Conservation (phyloP, 2,797 vertebrate genomes). For the Gephyroberyx darwinii region DNA sequence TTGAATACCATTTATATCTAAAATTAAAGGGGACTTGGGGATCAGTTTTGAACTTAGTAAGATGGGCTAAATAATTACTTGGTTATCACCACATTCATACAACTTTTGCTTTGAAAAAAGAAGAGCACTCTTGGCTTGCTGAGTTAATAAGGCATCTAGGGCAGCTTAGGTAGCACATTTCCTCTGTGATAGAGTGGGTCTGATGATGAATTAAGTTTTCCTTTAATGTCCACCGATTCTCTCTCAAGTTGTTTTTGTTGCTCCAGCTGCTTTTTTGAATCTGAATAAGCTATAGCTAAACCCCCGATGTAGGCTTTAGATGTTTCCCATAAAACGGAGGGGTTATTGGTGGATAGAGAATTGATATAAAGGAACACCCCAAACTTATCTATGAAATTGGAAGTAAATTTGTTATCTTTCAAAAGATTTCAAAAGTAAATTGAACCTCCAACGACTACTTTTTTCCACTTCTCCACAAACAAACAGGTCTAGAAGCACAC, state of each 20-base stretch:
- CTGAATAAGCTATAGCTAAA: neutral
- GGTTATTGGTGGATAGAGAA: neutral
- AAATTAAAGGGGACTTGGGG: neutral
- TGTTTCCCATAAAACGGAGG: conserved; percentile 2
- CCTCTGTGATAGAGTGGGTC: neutral
- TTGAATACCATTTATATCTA: neutral
- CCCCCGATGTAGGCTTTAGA: conserved; percentile 5
- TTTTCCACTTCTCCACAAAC: neutral
- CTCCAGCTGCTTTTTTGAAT: neutral
- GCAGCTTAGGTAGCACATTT: conserved; percentile 5
- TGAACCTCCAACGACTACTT: neutral
- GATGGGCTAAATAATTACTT: conserved; percentile 1
- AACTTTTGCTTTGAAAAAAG: conserved; percentile 18
- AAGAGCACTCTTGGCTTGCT: neutral
- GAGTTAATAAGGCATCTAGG: neutral
- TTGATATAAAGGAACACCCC: neutral
- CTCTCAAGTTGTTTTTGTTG: conserved; percentile 23
- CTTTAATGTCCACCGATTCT: conserved; percentile 1
- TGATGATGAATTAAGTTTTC: neutral
- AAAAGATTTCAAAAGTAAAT: neutral
- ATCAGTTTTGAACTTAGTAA: neutral
- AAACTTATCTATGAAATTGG: neutral
- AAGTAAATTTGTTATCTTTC: neutral
- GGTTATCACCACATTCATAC: conserved; percentile 5
- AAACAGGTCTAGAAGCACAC: neutral